Evolutionary conservation across 2,113 vertebrate genomes (phyloP).

Genomic region (Grus americana): DNA sequence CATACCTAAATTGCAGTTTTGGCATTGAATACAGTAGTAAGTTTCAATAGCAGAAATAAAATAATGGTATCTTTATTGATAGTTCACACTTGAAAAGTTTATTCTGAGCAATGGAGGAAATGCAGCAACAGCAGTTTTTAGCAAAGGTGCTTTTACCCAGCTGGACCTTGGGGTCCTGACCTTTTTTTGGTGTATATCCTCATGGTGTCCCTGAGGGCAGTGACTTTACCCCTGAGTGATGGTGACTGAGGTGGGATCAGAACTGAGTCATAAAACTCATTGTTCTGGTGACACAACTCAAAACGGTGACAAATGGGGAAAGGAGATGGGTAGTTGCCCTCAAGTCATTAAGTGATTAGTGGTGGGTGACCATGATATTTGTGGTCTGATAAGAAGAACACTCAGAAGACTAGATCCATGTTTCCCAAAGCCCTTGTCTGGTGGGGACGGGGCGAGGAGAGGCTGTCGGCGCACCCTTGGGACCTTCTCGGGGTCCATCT

Average conservation of each 20-base stretch:
- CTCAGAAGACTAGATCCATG: neutral
- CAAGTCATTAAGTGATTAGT: neutral
- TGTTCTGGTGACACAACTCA: neutral
- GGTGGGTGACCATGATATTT: neutral
- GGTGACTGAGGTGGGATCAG: neutral
- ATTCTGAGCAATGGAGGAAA: neutral
- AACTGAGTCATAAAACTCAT: neutral
- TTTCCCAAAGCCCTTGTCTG: neutral
- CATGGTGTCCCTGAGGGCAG: neutral
- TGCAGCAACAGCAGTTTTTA: neutral
- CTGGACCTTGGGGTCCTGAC: neutral
- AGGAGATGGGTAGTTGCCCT: neutral
- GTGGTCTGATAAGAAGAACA: neutral
- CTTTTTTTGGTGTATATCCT: neutral
- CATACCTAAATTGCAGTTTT: neutral
- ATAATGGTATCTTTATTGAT: neutral
- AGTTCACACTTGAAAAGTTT: neutral
- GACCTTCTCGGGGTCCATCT: neutral
- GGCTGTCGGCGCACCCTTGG: too few relatives aligned
- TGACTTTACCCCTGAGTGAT: neutral
- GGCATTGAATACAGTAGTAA: neutral
- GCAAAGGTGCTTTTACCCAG: neutral
- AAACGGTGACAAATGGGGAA: neutral
- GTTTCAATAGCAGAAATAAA: neutral
- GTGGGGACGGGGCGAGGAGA: accelerated